Percentiles rank a stretch among this genome's conserved stretches.
phyloP scores from a whole-genome alignment of 2,888 invertebrate species.

The Agriotes lineatus region DNA sequence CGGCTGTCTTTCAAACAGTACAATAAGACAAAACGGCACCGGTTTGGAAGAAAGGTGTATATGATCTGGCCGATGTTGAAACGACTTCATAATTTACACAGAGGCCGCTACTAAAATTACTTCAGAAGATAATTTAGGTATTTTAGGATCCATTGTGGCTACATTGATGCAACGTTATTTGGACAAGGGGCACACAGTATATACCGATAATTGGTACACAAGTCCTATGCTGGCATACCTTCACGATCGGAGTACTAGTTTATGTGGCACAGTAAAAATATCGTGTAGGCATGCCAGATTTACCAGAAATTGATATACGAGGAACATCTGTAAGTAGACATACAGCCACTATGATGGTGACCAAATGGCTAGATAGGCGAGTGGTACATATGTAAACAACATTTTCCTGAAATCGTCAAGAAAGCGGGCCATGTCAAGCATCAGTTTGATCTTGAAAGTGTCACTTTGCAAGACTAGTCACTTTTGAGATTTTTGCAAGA shows the following conservation, averaged over 20 bases:
- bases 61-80: slow-evolving; percentile 51
- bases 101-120: slow-evolving; percentile 34
- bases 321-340: neutral
- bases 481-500: too few relatives aligned
- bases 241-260: neutral
- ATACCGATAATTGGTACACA: slow-evolving; percentile 52
- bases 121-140: slow-evolving; percentile 41
- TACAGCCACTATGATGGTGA: slow-evolving; percentile 41
- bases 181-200: slow-evolving; percentile 48
- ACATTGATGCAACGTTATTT: slow-evolving; percentile 45
- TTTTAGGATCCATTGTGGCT: slow-evolving; percentile 44
- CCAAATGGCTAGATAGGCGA: slow-evolving; percentile 56
- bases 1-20: slow-evolving; percentile 45
- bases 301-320: neutral
- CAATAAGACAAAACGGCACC: slow-evolving; percentile 43
- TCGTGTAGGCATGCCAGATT: neutral
- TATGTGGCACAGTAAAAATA: neutral
- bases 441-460: too few relatives aligned
- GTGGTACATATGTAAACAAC: slow-evolving; percentile 52
- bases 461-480: too few relatives aligned
- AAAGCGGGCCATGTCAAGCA: too few relatives aligned
- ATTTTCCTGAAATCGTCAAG: too few relatives aligned
- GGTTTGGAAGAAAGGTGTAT: slow-evolving; percentile 49
- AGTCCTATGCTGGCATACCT: slow-evolving; percentile 42
- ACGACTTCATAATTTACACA: slow-evolving; percentile 49